These are phyloP conservation scores for Xylophagus ater DNA, from an alignment of 2,888 invertebrate species.

Conservation along the genomic window DNA sequence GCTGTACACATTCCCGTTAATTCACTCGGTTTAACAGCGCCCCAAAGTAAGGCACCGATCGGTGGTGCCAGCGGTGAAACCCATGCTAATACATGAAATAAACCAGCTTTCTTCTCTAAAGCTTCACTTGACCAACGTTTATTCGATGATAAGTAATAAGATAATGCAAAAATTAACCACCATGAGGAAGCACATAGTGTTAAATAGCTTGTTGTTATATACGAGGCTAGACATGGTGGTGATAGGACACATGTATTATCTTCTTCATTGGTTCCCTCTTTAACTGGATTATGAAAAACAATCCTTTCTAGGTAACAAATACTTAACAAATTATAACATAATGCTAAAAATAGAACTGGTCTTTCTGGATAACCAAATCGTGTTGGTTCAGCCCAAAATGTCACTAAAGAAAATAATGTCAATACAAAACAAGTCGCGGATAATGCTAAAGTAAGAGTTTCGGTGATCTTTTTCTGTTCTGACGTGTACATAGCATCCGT, in stretches of 20 bases:
- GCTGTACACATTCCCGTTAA: slow-evolving; percentile 73
- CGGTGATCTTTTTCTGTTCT: slow-evolving; percentile 56
- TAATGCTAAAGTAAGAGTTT: slow-evolving; percentile 65
- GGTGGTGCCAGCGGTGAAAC: slow-evolving; percentile 77
- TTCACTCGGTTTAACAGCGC: slow-evolving; percentile 67
- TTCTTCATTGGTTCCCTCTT: slow-evolving; percentile 28
- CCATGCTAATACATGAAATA: slow-evolving; percentile 81
- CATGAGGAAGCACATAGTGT: slow-evolving; percentile 70
- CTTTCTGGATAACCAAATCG: slow-evolving; percentile 88
- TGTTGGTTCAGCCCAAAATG: slow-evolving; percentile 80
- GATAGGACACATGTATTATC: slow-evolving; percentile 39
- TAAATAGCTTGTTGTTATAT: slow-evolving; percentile 65
- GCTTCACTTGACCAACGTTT: slow-evolving; percentile 92
- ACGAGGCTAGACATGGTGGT: slow-evolving; percentile 59
- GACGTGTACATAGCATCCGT: slow-evolving; percentile 55
- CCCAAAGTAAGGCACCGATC: slow-evolving; percentile 67
- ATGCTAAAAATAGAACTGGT: slow-evolving; percentile 79
- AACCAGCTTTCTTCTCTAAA: slow-evolving; percentile 71
- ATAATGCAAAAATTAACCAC: slow-evolving; percentile 80
- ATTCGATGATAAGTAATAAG: slow-evolving; percentile 82
- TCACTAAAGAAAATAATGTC: slow-evolving; percentile 71
- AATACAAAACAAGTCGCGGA: slow-evolving; percentile 69
- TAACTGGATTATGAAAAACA: slow-evolving; percentile 39
- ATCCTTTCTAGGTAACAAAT: slow-evolving; percentile 62
- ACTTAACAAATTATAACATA: slow-evolving; percentile 74